Percentiles rank a stretch among this genome's conserved stretches.
These are phyloP conservation scores for Geotrupes spiniger DNA, from an alignment of 2,888 invertebrate genomes.

Conservation along the genomic window DNA sequence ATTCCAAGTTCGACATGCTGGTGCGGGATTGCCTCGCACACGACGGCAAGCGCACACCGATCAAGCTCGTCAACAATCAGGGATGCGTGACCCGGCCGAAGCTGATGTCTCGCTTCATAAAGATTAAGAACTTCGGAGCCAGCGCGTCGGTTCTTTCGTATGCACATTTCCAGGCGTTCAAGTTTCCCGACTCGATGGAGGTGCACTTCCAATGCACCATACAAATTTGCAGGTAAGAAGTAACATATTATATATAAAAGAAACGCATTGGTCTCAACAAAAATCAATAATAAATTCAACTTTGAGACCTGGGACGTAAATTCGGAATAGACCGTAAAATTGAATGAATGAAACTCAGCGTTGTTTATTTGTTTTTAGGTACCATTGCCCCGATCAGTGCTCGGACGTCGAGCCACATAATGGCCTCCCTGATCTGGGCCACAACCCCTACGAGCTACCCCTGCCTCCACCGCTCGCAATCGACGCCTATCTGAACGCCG, in stretches of 20 bases:
- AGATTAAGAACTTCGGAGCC: slow-evolving; percentile 93
- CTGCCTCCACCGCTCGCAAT: slow-evolving; percentile 60
- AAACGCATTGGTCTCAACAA: no score
- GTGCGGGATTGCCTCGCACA: slow-evolving; percentile 93
- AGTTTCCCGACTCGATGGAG: slow-evolving; percentile 95
- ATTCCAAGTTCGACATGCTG: slow-evolving; percentile 93
- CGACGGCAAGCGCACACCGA: slow-evolving; percentile 90
- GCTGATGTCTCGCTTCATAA: slow-evolving; percentile 89
- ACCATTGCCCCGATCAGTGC: slow-evolving; percentile 91
- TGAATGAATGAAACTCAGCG: no score
- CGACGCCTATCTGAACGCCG: slow-evolving; percentile 65
- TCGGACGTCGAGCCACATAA: slow-evolving; percentile 55
- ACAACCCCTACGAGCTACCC: slow-evolving; percentile 69
- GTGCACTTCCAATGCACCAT: slow-evolving; percentile 95
- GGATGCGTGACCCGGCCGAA: slow-evolving; percentile 92
- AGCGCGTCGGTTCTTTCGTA: slow-evolving; percentile 89
- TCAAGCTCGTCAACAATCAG: slow-evolving; percentile 87
- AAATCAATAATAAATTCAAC: no score
- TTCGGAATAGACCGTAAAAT: no score
- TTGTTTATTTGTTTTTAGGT: slow-evolving; percentile 44
- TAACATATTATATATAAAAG: no score
- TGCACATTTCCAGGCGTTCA: slow-evolving; percentile 93
- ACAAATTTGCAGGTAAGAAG: slow-evolving; percentile 72
- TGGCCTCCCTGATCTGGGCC: slow-evolving; percentile 56
- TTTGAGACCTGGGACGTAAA: no score